phyloP scores from a whole-genome alignment of 2,797 vertebrate genomes.

The Vultur gryphus region DNA sequence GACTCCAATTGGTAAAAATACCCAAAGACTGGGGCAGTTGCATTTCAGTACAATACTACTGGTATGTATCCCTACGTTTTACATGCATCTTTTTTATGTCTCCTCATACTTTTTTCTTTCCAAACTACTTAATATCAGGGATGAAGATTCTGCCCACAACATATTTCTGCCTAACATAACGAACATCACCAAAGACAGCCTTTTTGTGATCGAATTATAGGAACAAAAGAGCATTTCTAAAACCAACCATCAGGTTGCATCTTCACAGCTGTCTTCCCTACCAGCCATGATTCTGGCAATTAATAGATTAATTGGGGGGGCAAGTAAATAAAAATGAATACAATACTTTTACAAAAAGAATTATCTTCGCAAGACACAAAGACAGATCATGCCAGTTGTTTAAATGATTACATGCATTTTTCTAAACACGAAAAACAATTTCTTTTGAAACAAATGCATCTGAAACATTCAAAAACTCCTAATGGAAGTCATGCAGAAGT shows the following conservation, averaged over 20 bases:
- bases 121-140: neutral
- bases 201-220: neutral
- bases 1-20: neutral
- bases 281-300: neutral
- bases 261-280: neutral
- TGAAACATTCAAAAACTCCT: neutral
- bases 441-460: neutral
- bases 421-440: neutral
- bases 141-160: neutral
- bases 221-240: neutral
- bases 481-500: neutral
- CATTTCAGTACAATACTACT: neutral
- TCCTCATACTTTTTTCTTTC: neutral
- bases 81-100: accelerated
- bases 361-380: neutral
- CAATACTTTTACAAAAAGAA: neutral
- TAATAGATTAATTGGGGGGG: neutral
- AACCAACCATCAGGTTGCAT: neutral
- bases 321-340: neutral
- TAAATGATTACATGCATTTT: neutral
- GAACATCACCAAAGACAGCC: accelerated
- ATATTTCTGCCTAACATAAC: neutral
- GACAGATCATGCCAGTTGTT: neutral
- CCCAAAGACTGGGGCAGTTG: neutral
- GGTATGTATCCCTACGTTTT: accelerated